Evolutionary conservation across 2,113 vertebrate species (phyloP).

Genomic region (Tretioscincus oriximinensis): DNA sequence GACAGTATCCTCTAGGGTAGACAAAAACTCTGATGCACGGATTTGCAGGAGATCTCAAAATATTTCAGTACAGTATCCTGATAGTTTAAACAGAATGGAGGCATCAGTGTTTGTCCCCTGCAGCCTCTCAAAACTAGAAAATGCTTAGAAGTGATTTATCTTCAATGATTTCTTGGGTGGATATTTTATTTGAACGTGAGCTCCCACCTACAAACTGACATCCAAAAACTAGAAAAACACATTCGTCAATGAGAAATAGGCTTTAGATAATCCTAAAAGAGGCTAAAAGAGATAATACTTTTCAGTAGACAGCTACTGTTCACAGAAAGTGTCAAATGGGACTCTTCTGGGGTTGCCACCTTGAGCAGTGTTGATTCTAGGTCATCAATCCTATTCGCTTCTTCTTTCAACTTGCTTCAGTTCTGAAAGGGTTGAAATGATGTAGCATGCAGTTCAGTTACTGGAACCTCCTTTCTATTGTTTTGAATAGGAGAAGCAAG

Average conservation of each 20-base stretch:
- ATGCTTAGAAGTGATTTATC: too few relatives aligned
- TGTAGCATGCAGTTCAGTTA: background rate
- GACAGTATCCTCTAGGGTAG: too few relatives aligned
- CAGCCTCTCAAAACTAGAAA: too few relatives aligned
- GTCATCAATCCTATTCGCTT: background rate
- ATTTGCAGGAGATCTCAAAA: too few relatives aligned
- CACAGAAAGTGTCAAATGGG: constrained; percentile 17
- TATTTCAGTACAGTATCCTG: too few relatives aligned
- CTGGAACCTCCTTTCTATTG: background rate
- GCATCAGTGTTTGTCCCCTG: too few relatives aligned
- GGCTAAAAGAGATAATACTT: constrained; percentile 17
- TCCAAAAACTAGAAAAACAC: background rate
- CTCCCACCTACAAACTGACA: background rate
- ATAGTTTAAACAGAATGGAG: too few relatives aligned
- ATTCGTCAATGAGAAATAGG: background rate
- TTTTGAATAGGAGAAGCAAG: background rate
- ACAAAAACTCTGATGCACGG: too few relatives aligned
- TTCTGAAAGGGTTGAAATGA: constrained; percentile 19
- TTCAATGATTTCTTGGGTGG: too few relatives aligned
- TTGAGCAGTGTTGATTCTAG: constrained; percentile 35
- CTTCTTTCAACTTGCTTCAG: background rate
- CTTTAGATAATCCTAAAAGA: background rate
- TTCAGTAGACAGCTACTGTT: constrained; percentile 17
- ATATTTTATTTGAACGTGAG: background rate
- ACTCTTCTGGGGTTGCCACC: background rate